These are phyloP conservation scores for Xenopus petersii DNA, from an alignment of 2,797 vertebrate genomes.

Conservation along the genomic window DNA sequence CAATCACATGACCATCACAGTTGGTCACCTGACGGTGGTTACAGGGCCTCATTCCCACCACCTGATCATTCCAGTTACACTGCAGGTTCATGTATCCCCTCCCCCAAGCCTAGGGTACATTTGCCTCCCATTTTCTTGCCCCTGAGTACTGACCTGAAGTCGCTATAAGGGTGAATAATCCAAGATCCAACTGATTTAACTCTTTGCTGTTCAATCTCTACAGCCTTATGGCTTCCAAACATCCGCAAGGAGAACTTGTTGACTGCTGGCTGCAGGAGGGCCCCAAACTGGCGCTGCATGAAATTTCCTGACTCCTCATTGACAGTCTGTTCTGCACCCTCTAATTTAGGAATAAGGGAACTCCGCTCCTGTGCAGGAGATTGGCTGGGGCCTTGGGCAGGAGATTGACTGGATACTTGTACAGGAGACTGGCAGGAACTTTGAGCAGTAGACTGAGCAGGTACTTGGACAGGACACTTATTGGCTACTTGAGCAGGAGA, in stretches of 20 bases:
- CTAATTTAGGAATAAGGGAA: constrained; percentile 7
- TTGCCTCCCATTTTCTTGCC: no score
- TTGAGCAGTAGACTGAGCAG: not conserved
- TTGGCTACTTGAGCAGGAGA: not conserved
- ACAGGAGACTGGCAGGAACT: not conserved
- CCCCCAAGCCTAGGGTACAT: no score
- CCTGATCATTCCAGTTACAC: not conserved
- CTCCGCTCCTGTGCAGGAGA: constrained; percentile 2
- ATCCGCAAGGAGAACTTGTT: constrained; percentile 97
- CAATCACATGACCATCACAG: no score
- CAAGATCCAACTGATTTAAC: constrained; percentile 89
- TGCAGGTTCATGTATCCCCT: not conserved
- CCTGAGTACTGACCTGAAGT: constrained; percentile 80
- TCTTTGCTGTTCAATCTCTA: constrained; percentile 88
- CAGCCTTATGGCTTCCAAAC: constrained; percentile 94
- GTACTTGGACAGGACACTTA: not conserved
- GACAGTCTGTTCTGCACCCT: constrained; percentile 28
- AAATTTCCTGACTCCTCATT: constrained; percentile 65
- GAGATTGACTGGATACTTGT: not conserved
- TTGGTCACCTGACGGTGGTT: no score
- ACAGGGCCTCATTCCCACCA: no score
- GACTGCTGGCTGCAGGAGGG: constrained; percentile 90
- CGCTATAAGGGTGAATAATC: constrained; percentile 97
- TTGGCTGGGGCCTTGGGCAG: constrained; percentile 2
- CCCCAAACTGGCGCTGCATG: constrained; percentile 87